Conservation (phyloP, 2,888 invertebrate species). For the Camponotus fellah region DNA sequence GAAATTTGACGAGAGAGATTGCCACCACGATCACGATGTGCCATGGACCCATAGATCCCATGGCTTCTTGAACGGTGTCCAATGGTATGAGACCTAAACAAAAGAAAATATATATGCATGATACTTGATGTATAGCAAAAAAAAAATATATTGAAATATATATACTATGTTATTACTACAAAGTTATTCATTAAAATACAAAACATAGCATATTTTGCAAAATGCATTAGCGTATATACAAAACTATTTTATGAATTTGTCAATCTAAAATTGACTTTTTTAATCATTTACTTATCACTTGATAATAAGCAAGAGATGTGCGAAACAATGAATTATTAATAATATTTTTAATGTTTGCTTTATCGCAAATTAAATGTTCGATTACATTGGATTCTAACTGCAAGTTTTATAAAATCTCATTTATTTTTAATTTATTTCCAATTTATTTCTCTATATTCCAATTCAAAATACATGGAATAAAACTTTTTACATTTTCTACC, state of each 20-base stretch:
- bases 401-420: slow-evolving; percentile 25
- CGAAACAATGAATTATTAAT: neutral
- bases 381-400: slow-evolving; percentile 14
- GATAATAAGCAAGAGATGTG: neutral
- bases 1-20: slow-evolving; percentile 87
- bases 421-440: neutral
- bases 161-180: neutral
- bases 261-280: neutral
- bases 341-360: slow-evolving; percentile 16
- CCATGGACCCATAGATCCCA: slow-evolving; percentile 88
- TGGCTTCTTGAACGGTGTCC: slow-evolving; percentile 86
- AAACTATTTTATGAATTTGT: neutral
- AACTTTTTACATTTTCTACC: neutral
- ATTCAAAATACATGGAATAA: neutral
- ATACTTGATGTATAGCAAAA: neutral
- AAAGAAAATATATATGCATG: neutral
- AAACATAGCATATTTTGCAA: neutral
- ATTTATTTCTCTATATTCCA: neutral
- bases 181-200: neutral
- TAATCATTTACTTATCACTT: neutral
- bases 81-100: slow-evolving; percentile 69
- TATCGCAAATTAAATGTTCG: neutral
- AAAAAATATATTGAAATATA: neutral
- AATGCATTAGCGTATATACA: neutral
- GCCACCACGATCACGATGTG: slow-evolving; percentile 87